phyloP scores from a whole-genome alignment of 1,140 invertebrate genomes.

The Halictus rubicundus region DNA sequence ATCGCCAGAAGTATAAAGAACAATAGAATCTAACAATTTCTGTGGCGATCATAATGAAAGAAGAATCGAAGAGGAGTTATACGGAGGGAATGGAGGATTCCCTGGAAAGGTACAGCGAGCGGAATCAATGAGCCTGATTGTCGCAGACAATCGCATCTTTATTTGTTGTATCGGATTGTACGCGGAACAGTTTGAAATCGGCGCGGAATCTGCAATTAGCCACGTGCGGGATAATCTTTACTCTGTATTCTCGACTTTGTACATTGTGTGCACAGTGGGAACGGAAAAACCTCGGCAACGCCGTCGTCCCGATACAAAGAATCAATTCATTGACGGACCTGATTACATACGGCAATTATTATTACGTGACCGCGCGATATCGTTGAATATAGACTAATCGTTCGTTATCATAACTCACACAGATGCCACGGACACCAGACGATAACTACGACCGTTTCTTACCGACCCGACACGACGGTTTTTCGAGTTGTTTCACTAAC shows the following conservation, averaged over 20 bases:
- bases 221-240: slow-evolving; percentile 41
- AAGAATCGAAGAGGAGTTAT: not conserved
- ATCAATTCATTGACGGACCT: slow-evolving; percentile 56
- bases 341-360: slow-evolving; percentile 57
- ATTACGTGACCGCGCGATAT: slow-evolving; percentile 48
- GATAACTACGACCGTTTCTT: not conserved
- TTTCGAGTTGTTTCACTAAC: not conserved
- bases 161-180: not conserved
- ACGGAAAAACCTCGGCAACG: slow-evolving; percentile 19
- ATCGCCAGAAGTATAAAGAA: no score
- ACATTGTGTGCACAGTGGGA: slow-evolving; percentile 34
- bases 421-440: no score
- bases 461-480: no score
- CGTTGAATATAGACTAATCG: slow-evolving; percentile 36
- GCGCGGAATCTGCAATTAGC: slow-evolving; percentile 24
- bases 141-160: not conserved
- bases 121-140: not conserved
- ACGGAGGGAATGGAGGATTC: no score
- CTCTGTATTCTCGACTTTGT: slow-evolving; percentile 48
- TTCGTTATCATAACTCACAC: slow-evolving; percentile 5
- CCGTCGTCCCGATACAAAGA: slow-evolving; percentile 41
- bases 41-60: no score
- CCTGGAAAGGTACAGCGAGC: no score
- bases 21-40: no score
- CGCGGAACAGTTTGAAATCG: not conserved